Conservation (phyloP, 2,113 vertebrate species). For the Seriola quinqueradiata region DNA sequence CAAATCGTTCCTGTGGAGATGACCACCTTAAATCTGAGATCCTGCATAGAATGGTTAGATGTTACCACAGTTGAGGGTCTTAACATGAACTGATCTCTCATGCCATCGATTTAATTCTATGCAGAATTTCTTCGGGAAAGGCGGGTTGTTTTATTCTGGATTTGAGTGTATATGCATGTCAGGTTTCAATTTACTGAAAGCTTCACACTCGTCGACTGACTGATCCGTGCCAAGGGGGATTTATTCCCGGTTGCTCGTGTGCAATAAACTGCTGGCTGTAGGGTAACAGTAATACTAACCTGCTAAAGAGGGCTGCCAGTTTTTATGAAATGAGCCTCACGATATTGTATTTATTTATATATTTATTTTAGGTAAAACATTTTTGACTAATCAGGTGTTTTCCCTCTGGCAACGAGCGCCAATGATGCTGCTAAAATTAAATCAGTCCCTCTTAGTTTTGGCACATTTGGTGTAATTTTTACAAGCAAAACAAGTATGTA, state of each 20-base stretch:
- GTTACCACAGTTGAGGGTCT: neutral
- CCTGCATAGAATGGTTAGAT: slow-evolving; percentile 29
- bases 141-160: slow-evolving; percentile 29
- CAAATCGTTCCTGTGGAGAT: slow-evolving; percentile 31
- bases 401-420: slow-evolving; percentile 46
- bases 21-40: slow-evolving; percentile 38
- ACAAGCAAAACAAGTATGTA: slow-evolving; percentile 36
- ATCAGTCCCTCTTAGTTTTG: slow-evolving; percentile 41
- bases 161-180: neutral
- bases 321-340: slow-evolving; percentile 30
- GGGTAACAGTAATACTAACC: slow-evolving; percentile 34
- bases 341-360: slow-evolving; percentile 37
- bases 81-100: neutral
- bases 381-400: slow-evolving; percentile 60
- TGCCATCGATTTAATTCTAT: slow-evolving; percentile 36
- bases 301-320: slow-evolving; percentile 58
- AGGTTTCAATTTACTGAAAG: neutral
- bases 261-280: slow-evolving; percentile 68
- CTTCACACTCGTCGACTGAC: neutral
- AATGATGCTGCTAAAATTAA: slow-evolving; percentile 74
- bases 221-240: slow-evolving; percentile 58
- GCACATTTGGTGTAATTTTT: slow-evolving; percentile 63
- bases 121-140: slow-evolving; percentile 61
- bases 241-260: slow-evolving; percentile 55
- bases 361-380: slow-evolving; percentile 51